A percentile compares a stretch with the other conserved stretches of the same genome.
Evolutionary conservation across 2,113 vertebrate species (phyloP).

Genomic region (Xiphophorus hellerii): DNA sequence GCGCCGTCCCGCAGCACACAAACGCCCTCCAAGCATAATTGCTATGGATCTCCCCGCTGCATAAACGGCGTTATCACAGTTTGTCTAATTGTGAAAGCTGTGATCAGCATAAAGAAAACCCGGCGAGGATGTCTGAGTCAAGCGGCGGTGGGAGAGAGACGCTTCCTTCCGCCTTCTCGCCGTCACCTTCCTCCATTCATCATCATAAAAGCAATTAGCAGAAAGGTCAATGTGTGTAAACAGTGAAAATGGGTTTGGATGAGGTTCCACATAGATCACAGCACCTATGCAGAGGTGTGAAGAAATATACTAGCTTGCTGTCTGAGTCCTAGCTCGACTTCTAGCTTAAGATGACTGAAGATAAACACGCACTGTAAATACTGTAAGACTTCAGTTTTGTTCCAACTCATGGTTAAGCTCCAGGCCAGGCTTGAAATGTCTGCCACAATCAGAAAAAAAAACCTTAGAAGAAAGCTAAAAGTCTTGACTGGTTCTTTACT

Average conservation of each 20-base stretch:
- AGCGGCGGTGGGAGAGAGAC: constrained; percentile 5
- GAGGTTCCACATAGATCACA: constrained; percentile 27
- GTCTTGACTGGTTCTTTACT: neutral
- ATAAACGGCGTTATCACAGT: constrained; percentile 71
- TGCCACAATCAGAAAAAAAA: too few species aligned
- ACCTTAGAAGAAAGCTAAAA: neutral
- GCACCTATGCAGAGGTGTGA: neutral
- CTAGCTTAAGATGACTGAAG: neutral
- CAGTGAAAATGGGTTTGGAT: constrained; percentile 33
- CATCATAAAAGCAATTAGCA: constrained; percentile 64
- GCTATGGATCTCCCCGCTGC: constrained; percentile 68
- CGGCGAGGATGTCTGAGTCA: constrained; percentile 10
- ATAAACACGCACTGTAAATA: neutral
- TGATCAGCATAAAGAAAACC: constrained; percentile 67
- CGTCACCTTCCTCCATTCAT: constrained; percentile 38
- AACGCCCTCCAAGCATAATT: constrained; percentile 79
- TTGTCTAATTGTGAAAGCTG: constrained; percentile 77
- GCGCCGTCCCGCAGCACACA: constrained; percentile 35
- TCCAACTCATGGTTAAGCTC: neutral
- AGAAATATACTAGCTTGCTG: constrained; percentile 7
- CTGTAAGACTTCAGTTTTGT: neutral
- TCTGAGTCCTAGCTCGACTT: neutral
- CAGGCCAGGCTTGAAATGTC: neutral
- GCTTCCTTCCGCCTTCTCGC: constrained; percentile 18
- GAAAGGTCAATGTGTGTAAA: constrained; percentile 65